A percentile compares a stretch with the other conserved stretches of the same genome.
These are phyloP conservation scores for Hyperopisus bebe DNA, from an alignment of 2,113 vertebrate species.

Conservation along the genomic window DNA sequence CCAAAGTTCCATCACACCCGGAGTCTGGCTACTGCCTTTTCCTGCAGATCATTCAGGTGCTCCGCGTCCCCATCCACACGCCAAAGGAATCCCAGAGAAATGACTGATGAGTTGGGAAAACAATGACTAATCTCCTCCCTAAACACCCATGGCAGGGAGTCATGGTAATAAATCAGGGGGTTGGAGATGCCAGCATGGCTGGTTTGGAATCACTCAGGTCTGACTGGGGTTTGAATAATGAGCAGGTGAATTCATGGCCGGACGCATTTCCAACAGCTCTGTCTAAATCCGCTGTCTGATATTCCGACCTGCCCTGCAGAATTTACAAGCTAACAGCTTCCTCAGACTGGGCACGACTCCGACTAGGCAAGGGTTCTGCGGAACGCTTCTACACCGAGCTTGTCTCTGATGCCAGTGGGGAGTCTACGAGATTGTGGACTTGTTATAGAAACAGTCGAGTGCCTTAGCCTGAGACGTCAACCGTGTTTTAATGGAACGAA, in stretches of 20 bases:
- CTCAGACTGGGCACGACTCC: not conserved
- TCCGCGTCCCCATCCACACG: too few species aligned
- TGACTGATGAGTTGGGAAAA: slow-evolving; percentile 6
- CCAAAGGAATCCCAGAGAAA: not conserved
- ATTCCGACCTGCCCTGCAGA: not conserved
- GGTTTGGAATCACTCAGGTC: not conserved
- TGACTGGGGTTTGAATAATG: not conserved
- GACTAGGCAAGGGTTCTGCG: not conserved
- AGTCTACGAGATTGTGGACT: not conserved
- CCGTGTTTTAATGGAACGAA: not conserved
- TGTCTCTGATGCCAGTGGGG: not conserved
- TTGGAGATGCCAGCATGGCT: not conserved
- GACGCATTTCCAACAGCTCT: not conserved
- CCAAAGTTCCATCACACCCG: not conserved
- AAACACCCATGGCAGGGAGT: not conserved
- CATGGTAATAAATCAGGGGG: not conserved
- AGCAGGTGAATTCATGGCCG: not conserved
- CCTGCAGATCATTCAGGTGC: not conserved
- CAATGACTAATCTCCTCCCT: not conserved
- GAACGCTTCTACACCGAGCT: not conserved
- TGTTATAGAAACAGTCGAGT: not conserved
- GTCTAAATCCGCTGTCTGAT: not conserved
- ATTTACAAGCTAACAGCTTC: not conserved
- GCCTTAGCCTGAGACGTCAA: not conserved
- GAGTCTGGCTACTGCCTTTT: not conserved